Evolutionary conservation across 2,797 vertebrate species (phyloP).

Genomic region (Pogoniulus pusillus): DNA sequence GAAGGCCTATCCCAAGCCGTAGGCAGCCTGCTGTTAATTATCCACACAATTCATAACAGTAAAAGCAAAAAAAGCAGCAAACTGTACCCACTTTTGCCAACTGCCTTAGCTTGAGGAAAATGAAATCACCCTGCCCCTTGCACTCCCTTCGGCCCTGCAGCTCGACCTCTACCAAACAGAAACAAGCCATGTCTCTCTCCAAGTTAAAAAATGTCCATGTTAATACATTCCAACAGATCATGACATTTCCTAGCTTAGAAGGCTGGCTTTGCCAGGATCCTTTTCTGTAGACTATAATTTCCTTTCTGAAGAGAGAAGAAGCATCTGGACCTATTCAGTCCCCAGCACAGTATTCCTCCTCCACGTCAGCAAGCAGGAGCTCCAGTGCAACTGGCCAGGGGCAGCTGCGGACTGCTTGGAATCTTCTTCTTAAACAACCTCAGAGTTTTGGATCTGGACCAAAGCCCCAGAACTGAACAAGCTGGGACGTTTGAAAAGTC

Average conservation of each 20-base stretch:
- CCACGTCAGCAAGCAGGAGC: constrained; percentile 59
- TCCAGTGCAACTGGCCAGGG: constrained; percentile 19
- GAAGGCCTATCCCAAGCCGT: neutral
- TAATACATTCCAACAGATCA: constrained; percentile 66
- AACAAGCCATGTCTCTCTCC: neutral
- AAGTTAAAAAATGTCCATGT: constrained; percentile 44
- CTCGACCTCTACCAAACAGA: neutral
- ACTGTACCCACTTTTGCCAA: neutral
- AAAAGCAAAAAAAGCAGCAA: constrained; percentile 12
- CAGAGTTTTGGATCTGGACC: constrained; percentile 8
- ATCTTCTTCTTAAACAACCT: constrained; percentile 28
- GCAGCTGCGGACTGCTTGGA: constrained; percentile 31
- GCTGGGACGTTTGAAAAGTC: neutral
- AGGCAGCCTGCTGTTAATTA: constrained; percentile 43
- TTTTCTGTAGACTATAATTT: constrained; percentile 77
- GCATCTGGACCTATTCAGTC: constrained; percentile 77
- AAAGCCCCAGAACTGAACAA: constrained; percentile 6
- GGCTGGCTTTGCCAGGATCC: constrained; percentile 57
- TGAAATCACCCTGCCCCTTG: neutral
- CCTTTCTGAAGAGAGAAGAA: constrained; percentile 66
- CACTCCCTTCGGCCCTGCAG: constrained; percentile 1
- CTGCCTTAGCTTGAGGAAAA: neutral
- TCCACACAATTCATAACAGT: constrained; percentile 14
- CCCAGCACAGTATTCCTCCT: constrained; percentile 53
- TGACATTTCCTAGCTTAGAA: constrained; percentile 71